Evolutionary conservation across 2,113 vertebrate genomes (phyloP).

Genomic region (Cochlearius cochlearius): DNA sequence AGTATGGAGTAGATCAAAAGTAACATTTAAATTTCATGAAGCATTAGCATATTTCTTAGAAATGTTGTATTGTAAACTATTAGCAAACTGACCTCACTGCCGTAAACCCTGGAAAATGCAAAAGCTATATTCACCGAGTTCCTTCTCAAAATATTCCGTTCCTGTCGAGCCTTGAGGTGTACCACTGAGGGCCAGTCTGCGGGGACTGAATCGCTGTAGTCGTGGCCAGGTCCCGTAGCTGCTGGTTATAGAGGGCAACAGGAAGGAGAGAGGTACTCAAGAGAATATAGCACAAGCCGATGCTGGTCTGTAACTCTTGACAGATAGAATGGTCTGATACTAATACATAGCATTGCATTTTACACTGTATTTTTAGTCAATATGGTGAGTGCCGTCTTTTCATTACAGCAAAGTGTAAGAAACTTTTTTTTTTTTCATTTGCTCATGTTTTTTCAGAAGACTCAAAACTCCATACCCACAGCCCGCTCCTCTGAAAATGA

Average conservation of each 20-base stretch:
- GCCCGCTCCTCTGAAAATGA: not conserved
- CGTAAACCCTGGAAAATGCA: not conserved
- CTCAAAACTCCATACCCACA: not conserved
- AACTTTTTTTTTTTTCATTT: not conserved
- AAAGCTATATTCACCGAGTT: not conserved
- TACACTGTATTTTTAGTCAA: not conserved
- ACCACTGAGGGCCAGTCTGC: not conserved
- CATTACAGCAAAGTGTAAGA: not conserved
- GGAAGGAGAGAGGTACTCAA: not conserved
- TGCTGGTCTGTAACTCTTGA: not conserved
- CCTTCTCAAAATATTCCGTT: not conserved
- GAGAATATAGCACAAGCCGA: accelerated
- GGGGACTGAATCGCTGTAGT: not conserved
- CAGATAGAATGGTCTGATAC: not conserved
- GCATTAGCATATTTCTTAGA: constrained; percentile 30
- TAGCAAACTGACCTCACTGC: not conserved
- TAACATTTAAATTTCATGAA: constrained; percentile 10
- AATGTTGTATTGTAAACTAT: constrained; percentile 7
- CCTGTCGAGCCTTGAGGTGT: not conserved
- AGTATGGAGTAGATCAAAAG: not conserved
- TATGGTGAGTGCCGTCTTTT: not conserved
- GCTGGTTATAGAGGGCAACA: not conserved
- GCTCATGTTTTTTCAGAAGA: not conserved
- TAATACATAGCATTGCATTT: not conserved
- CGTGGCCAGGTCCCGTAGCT: not conserved